Evolutionary conservation across 2,113 vertebrate species (phyloP), one percentile per base, ranked within the genome.

Genomic region (Nanorana parkeri): DNA sequence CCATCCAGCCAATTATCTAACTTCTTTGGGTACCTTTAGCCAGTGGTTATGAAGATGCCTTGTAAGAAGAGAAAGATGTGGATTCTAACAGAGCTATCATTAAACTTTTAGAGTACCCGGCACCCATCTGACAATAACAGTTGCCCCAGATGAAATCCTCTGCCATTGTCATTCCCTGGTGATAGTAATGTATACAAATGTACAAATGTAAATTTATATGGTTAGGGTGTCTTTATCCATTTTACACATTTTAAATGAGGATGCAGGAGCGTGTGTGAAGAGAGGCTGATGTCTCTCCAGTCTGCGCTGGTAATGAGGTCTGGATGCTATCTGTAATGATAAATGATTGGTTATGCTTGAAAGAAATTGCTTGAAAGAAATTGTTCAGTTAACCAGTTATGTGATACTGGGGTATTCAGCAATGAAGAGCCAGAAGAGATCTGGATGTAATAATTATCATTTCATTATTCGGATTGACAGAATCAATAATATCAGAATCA

Each of bases 381-480:
- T 55, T 78, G 76, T 28, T 78, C 76, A 55, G 41, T 67, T 78
- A 78, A 66, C 61, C 32, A 64, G 63, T 78, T 78, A 78, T 66
- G 13, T 78, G 54, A 78, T 67, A 32, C 29, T 21, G 65, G 16
- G 17, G 7, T 78, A 51, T 66, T 36, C 32, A 6, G 28, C 52
- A 17, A 74, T 11, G 29, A n/a, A 28, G 69, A 24, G 69, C 26
- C 61, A 17, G 29, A 64, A 20, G 58, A n/a, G 3, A 77, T 32
- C 4, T 3, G 19, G 58, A 17, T 16, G 36, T 10, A 77, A 20
- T n/a, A 17, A 41, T 65, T 77, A 52, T 47, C 51, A 65, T 77
- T 63, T 23, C 36, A 23, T 75, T 60, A 61, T 41, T 28, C 28
- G 61, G 55, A 21, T n/a, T 60, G 21, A 19, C 26, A 52, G 17